phyloP scores from a whole-genome alignment of 2,888 invertebrate species.

The Agriopis aurantiaria region DNA sequence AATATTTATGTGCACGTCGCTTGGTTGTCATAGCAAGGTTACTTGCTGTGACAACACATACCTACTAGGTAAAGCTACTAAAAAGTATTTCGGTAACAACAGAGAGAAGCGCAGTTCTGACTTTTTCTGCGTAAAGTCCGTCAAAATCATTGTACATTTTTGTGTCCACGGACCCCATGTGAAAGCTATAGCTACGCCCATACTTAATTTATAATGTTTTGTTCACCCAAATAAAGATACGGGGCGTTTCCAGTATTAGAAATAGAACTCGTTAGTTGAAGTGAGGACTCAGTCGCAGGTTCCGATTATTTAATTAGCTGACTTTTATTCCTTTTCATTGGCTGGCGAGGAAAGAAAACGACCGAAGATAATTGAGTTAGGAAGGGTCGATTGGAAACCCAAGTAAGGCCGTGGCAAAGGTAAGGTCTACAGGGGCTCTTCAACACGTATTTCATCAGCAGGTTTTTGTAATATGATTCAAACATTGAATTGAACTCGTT shows the following conservation, averaged over 20 bases:
- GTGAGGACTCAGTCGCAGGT: slow-evolving; percentile 51
- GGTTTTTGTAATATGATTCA: slow-evolving; percentile 2
- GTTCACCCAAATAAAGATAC: not conserved
- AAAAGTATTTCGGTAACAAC: too few species aligned
- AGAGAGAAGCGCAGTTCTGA: too few species aligned
- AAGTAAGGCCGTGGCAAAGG: slow-evolving; percentile 11
- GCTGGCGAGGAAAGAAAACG: slow-evolving; percentile 59
- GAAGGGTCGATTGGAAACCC: slow-evolving; percentile 45
- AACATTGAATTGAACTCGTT: not conserved
- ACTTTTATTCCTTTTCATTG: slow-evolving; percentile 64
- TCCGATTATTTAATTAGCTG: slow-evolving; percentile 71
- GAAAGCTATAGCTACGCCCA: too few species aligned
- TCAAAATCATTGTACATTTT: too few species aligned
- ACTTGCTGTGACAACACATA: too few species aligned
- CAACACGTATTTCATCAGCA: not conserved
- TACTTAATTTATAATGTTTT: not conserved
- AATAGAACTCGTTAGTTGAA: slow-evolving; percentile 53
- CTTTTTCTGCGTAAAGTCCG: too few species aligned
- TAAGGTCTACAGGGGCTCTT: not conserved
- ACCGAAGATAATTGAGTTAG: slow-evolving; percentile 70
- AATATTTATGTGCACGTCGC: too few species aligned
- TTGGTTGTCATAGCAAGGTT: too few species aligned
- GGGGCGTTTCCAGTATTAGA: not conserved
- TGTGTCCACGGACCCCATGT: too few species aligned
- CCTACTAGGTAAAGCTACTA: too few species aligned